Evolutionary conservation across 2,888 invertebrate species (phyloP).

Genomic region (Onchidella celtica): DNA sequence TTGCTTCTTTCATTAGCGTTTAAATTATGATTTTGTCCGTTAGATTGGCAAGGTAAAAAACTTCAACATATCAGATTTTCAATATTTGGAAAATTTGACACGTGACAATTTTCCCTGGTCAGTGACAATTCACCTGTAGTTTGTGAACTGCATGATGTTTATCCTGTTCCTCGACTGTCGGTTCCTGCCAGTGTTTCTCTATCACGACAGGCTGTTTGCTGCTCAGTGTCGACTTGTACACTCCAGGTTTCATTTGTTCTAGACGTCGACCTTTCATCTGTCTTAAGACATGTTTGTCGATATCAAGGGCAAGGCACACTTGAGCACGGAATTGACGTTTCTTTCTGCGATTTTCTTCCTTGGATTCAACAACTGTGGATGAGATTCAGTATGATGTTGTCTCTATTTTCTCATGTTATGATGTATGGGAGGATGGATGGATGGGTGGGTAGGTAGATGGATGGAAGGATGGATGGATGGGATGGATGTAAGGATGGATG

Average conservation of each 20-base stretch:
- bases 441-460: too few relatives aligned
- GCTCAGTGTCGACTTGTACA: constrained; percentile 74
- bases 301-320: constrained; percentile 78
- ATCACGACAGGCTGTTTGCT: constrained; percentile 76
- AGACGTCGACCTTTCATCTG: constrained; percentile 78
- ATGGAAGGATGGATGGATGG: too few relatives aligned
- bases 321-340: constrained; percentile 75
- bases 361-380: constrained; percentile 75
- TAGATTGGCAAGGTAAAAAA: too few relatives aligned
- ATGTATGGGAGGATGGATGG: too few relatives aligned
- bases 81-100: too few relatives aligned
- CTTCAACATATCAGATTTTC: too few relatives aligned
- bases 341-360: constrained; percentile 71
- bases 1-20: too few relatives aligned
- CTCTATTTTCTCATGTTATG: too few relatives aligned
- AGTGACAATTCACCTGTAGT: constrained; percentile 72
- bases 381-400: too few relatives aligned
- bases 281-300: constrained; percentile 78
- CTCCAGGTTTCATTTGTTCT: constrained; percentile 75
- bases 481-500: too few relatives aligned
- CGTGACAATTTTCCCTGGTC: too few relatives aligned
- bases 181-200: constrained; percentile 79
- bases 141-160: constrained; percentile 78
- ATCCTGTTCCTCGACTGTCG: constrained; percentile 74
- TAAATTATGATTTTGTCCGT: too few relatives aligned